Percentiles rank a stretch among this genome's conserved stretches.
phyloP scores from a whole-genome alignment of 2,113 vertebrate species.

The Aldabrachelys gigantea region DNA sequence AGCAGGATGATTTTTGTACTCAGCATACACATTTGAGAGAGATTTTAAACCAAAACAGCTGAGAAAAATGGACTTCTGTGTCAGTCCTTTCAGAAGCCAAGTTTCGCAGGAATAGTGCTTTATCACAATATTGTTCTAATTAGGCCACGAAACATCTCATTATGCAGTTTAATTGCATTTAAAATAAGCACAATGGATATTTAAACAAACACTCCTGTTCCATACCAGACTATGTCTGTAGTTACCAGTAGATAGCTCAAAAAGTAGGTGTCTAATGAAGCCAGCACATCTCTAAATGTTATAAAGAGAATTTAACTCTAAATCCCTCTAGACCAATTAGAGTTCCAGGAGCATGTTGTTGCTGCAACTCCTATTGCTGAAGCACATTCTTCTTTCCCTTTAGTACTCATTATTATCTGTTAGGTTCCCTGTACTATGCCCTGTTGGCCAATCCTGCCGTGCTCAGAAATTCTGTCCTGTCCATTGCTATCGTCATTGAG shows the following conservation, averaged over 20 bases:
- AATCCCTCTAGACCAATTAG: slow-evolving; percentile 15
- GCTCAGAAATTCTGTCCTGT: background rate
- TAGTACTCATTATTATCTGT: background rate
- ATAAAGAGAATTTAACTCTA: background rate
- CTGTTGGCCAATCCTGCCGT: background rate
- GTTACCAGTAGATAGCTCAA: background rate
- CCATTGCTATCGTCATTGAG: background rate
- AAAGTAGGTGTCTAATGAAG: background rate
- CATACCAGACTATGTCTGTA: background rate
- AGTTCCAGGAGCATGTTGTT: background rate
- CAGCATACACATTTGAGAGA: background rate
- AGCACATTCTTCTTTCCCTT: background rate
- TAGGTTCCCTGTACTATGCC: background rate
- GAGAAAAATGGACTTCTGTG: background rate
- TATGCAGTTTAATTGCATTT: background rate
- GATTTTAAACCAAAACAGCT: background rate
- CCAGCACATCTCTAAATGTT: background rate
- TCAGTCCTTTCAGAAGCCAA: background rate
- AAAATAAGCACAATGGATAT: background rate
- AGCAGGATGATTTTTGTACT: background rate
- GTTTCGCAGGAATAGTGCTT: background rate
- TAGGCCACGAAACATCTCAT: rapidly evolving
- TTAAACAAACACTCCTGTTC: background rate
- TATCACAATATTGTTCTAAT: background rate
- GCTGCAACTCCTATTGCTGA: background rate